phyloP scores from a whole-genome alignment of 2,888 invertebrate species.

The Orgyia antiqua region DNA sequence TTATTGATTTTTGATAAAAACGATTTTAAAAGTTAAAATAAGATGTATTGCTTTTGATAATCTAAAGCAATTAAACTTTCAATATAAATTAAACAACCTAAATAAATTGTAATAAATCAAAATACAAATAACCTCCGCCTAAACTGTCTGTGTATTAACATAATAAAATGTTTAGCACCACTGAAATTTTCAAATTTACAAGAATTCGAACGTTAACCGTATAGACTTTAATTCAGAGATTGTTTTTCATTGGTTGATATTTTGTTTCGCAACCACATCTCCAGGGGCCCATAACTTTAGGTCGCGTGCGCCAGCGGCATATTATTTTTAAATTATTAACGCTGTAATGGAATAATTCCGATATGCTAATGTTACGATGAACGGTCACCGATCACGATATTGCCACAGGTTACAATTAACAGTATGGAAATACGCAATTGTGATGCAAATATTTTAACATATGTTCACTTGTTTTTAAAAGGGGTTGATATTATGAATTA shows the following conservation, averaged over 20 bases:
- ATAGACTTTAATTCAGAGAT: conserved; percentile 10
- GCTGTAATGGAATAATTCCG: conserved; percentile 71
- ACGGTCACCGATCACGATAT: conserved; percentile 58
- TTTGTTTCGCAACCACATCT: conserved; percentile 45
- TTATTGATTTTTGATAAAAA: no score
- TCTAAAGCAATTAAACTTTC: conserved; percentile 19
- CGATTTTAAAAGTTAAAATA: no score
- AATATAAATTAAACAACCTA: conserved; percentile 18
- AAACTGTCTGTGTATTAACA: conserved; percentile 38
- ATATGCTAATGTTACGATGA: conserved; percentile 66
- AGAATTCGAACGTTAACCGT: conserved; percentile 22
- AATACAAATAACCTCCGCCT: conserved; percentile 27
- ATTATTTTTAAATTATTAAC: conserved; percentile 75
- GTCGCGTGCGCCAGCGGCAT: conserved; percentile 61
- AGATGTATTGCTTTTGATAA: conserved; percentile 11
- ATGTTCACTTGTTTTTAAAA: conserved; percentile 15
- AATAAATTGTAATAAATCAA: conserved; percentile 24
- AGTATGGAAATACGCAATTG: conserved; percentile 24
- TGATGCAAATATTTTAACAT: conserved; percentile 20
- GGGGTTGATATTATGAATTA: conserved; percentile 18
- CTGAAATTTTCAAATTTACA: conserved; percentile 29
- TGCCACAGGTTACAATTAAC: conserved; percentile 32
- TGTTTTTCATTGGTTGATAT: conserved; percentile 17
- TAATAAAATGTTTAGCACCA: conserved; percentile 50
- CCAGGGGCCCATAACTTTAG: conserved; percentile 60